A percentile compares a stretch with the other conserved stretches of the same genome.
phyloP scores from a whole-genome alignment of 2,888 invertebrate species.

The Rhaphigaster nebulosa region DNA sequence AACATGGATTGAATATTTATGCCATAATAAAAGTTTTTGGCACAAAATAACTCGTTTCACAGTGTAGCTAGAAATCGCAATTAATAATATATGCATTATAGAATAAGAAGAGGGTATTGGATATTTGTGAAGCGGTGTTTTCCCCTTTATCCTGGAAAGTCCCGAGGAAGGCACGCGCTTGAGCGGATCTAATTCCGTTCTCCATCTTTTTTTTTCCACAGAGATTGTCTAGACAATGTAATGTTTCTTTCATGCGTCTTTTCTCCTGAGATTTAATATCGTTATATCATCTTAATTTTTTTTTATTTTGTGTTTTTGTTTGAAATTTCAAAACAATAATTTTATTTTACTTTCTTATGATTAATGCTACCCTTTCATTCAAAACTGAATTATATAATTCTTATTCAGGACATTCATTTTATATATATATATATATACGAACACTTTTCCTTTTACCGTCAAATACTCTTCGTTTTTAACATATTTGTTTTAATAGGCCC shows the following conservation, averaged over 20 bases:
- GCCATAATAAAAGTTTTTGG: no score
- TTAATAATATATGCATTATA: no score
- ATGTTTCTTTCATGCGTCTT: not conserved
- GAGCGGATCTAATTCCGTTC: not conserved
- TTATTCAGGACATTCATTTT: no score
- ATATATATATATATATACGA: no score
- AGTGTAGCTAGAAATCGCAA: no score
- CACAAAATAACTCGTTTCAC: no score
- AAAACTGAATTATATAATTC: no score
- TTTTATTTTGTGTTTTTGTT: not conserved
- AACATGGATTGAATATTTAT: no score
- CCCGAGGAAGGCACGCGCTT: constrained; percentile 6
- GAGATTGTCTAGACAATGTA: constrained; percentile 6
- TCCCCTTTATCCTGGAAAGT: constrained; percentile 6
- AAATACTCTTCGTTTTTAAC: no score
- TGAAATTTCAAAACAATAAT: not conserved
- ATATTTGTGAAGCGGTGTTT: not conserved
- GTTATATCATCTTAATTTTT: not conserved
- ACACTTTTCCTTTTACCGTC: no score
- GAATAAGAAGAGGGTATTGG: not conserved
- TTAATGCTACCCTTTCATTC: not conserved
- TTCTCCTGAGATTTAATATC: constrained; percentile 2
- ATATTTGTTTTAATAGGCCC: no score
- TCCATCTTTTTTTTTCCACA: not conserved
- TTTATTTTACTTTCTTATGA: not conserved